phyloP scores from a whole-genome alignment of 1,140 invertebrate species.

The Drosophila sechellia region DNA sequence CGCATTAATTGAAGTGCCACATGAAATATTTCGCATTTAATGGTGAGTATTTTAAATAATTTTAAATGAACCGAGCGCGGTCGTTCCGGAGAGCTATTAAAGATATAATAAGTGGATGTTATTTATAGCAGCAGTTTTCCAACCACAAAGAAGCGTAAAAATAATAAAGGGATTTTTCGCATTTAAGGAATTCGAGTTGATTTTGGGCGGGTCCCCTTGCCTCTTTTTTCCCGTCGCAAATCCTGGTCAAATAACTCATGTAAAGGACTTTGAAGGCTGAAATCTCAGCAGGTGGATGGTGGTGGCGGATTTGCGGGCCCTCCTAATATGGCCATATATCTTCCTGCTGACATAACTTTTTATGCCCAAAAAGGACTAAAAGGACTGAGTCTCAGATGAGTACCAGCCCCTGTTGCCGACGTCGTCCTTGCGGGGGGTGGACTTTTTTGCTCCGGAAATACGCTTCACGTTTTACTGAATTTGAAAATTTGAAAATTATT shows the following conservation, averaged over 20 bases:
- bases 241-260: conserved; percentile 64
- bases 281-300: conserved; percentile 45
- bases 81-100: conserved; percentile 45
- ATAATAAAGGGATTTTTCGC: conserved; percentile 6
- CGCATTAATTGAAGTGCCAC: conserved; percentile 56
- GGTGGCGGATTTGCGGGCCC: conserved; percentile 24
- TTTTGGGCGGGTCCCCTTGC: conserved; percentile 12
- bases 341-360: conserved; percentile 79
- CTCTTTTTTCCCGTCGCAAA: conserved; percentile 21
- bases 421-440: conserved; percentile 10
- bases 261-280: conserved; percentile 50
- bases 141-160: conserved; percentile 35
- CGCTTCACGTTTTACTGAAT: conserved; percentile 81
- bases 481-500: conserved; percentile 83
- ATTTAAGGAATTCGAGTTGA: conserved; percentile 38
- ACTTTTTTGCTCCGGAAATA: conserved; percentile 51
- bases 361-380: conserved; percentile 66
- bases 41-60: conserved; percentile 52
- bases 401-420: conserved; percentile 22
- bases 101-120: conserved; percentile 56
- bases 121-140: conserved; percentile 58
- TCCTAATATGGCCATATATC: conserved; percentile 75
- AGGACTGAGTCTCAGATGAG: conserved; percentile 48
- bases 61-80: conserved; percentile 52
- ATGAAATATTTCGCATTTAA: conserved; percentile 49